Percentiles rank a stretch among this genome's conserved stretches.
Conservation (phyloP, 2,113 vertebrate genomes). For the Pomatostomus ruficeps region DNA sequence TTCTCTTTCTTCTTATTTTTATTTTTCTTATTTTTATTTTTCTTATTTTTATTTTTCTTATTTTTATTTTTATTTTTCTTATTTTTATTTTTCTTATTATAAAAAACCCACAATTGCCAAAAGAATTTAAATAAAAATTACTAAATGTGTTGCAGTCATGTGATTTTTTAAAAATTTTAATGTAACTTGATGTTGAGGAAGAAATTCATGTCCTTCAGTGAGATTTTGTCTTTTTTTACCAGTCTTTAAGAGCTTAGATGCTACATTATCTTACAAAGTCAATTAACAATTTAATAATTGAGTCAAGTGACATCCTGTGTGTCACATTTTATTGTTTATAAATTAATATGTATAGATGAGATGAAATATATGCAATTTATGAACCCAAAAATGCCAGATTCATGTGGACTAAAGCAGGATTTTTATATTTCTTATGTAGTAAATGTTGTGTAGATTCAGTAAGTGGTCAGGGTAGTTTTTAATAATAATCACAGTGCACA, state of each 20-base stretch:
- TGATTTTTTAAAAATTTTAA: neutral
- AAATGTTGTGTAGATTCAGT: neutral
- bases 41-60: neutral
- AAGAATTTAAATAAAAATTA: too few species aligned
- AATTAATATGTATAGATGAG: neutral
- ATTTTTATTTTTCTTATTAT: neutral
- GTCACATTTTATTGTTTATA: neutral
- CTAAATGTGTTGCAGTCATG: neutral
- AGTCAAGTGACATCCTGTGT: neutral
- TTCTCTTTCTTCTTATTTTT: neutral
- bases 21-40: neutral
- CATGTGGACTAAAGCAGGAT: neutral
- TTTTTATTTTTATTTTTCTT: neutral
- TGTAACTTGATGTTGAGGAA: neutral
- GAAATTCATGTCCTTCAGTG: neutral
- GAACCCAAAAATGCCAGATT: neutral
- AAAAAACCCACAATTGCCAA: too few species aligned
- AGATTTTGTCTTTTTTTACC: neutral
- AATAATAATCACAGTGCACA: accelerated
- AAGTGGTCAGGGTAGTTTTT: neutral
- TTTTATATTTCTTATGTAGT: neutral
- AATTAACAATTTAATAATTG: neutral
- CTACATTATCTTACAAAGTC: neutral
- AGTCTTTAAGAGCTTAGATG: neutral
- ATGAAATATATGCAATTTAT: neutral